A percentile compares a stretch with the other conserved stretches of the same genome.
phyloP scores from a whole-genome alignment of 2,113 vertebrate genomes.

The Pteruthius melanotis region DNA sequence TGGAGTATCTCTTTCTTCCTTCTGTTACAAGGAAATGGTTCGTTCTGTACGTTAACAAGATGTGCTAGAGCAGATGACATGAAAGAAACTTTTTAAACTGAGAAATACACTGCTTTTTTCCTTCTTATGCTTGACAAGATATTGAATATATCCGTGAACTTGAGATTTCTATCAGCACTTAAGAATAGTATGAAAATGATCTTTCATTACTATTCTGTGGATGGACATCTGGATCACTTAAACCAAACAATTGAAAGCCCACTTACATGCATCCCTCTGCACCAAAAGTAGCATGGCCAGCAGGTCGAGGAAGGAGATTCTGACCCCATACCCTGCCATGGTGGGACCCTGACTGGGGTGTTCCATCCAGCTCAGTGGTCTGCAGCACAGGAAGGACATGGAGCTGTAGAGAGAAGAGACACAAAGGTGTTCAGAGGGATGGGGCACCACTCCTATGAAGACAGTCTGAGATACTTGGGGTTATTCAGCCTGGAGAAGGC shows the following conservation, averaged over 20 bases:
- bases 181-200: not conserved
- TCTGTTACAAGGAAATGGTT: not conserved
- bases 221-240: not conserved
- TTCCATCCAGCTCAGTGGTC: not conserved
- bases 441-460: not conserved
- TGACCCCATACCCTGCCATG: accelerated
- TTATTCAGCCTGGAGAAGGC: not conserved
- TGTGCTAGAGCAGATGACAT: not conserved
- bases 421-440: not conserved
- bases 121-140: not conserved
- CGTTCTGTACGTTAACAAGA: not conserved
- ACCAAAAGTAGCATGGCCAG: not conserved
- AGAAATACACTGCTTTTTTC: not conserved
- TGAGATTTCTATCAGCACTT: not conserved
- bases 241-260: not conserved
- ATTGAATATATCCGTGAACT: not conserved
- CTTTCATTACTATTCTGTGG: not conserved
- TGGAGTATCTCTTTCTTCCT: constrained; percentile 5
- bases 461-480: not conserved
- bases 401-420: no score
- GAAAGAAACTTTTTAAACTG: constrained; percentile 12
- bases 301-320: not conserved
- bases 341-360: not conserved
- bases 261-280: not conserved
- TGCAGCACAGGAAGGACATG: not conserved